Base-by-base conservation (phyloP, 2,113 vertebrate species). In the Anguilla rostrata region DNA sequence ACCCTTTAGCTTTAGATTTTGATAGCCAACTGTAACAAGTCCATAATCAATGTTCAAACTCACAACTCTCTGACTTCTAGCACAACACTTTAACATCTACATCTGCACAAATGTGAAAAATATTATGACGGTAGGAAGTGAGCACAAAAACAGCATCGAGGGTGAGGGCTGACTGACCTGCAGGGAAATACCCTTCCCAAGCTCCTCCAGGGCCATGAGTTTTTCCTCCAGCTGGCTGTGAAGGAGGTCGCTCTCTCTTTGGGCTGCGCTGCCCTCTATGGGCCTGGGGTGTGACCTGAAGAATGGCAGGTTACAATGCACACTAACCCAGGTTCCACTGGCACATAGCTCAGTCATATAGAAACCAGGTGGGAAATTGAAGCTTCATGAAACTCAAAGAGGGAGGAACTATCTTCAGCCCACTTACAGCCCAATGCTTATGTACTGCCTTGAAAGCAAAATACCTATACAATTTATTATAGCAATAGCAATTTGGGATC, bases 221-320 rank as follows among this genome's bases (percentile, higher is more conserved):
- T 91, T 93, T 8, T 88, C 83, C 43, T 87, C 90, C 57, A 94
- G 88, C 53, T 91, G 89, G 39, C 22, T 2, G 1, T 88, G 26
- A 88, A 95, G 91, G 2, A 15, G 87, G 29, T 40, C 88, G 91
- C 92, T 29, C 46, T 87, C 46, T 20, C 49, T 29, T 87, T 87
- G 39, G 43, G 8, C 22, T 86, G 86, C 3, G 85, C 83, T 43
- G 80, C 88, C 49, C 87, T 85, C 53, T 26, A 26, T 15, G 71
- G 78, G 81, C 79, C 85, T 66, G 26, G 79, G 29, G 29, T 71
- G 15, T 75, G 85, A 75, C 78, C 66, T 49, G 39, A 56, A 2
- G 80, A 66, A 66, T 22, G 2, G 8, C 60, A 66, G 60, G 60
- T 66, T 53, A 53, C 7, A 53, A 34, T 9, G 49, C 49, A 53